These are phyloP conservation scores for Bubo scandiacus DNA, from an alignment of 2,113 vertebrate species.

Conservation along the genomic window DNA sequence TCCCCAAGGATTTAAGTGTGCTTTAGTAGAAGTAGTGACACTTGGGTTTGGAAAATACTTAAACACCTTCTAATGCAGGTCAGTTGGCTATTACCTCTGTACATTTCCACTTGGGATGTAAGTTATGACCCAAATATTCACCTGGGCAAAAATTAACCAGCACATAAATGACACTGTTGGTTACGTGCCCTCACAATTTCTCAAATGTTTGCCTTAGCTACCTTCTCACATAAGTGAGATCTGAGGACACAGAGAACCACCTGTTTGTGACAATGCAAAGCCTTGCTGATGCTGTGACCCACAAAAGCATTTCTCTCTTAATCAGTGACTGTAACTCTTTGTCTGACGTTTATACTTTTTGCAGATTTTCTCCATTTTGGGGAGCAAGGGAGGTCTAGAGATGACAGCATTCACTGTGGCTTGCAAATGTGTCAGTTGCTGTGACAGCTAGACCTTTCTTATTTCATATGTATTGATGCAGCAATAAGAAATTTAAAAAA, in stretches of 20 bases:
- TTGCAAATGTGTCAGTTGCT: not conserved
- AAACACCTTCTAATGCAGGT: not conserved
- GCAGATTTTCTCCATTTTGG: not conserved
- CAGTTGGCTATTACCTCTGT: not conserved
- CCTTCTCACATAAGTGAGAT: not conserved
- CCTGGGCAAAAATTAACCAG: not conserved
- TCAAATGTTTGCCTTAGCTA: not conserved
- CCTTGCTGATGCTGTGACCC: not conserved
- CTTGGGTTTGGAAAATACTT: not conserved
- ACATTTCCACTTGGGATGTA: not conserved
- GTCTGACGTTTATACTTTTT: not conserved
- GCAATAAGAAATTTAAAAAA: not conserved
- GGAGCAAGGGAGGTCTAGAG: not conserved
- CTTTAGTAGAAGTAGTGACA: not conserved
- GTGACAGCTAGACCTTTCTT: not conserved
- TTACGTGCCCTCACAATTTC: not conserved
- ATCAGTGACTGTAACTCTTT: not conserved
- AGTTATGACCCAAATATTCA: not conserved
- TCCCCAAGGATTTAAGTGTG: not conserved
- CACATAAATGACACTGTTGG: rapidly evolving
- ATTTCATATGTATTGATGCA: not conserved
- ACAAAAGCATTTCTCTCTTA: not conserved
- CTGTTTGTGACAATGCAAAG: rapidly evolving
- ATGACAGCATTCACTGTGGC: not conserved
- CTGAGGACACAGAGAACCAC: not conserved